Evolutionary conservation across 2,888 invertebrate genomes (phyloP).

Genomic region (Heteromyza rotundicornis): DNA sequence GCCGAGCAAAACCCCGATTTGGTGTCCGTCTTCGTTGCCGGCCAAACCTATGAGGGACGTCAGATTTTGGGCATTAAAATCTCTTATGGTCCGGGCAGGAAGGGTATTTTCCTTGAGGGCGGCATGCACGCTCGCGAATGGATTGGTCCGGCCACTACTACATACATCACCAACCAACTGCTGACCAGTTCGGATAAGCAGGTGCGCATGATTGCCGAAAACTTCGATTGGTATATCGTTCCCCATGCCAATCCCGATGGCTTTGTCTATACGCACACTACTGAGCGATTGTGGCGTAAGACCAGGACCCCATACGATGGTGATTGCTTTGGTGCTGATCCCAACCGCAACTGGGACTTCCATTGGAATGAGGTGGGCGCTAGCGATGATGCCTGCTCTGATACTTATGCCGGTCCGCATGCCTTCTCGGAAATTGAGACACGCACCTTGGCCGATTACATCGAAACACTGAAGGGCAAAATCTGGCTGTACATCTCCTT

Average conservation of each 20-base stretch:
- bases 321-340: slow-evolving; percentile 67
- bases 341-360: slow-evolving; percentile 71
- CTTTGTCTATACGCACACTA: slow-evolving; percentile 71
- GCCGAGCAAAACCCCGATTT: slow-evolving; percentile 62
- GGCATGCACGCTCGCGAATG: slow-evolving; percentile 78
- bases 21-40: slow-evolving; percentile 63
- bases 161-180: slow-evolving; percentile 70
- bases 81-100: slow-evolving; percentile 61
- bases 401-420: slow-evolving; percentile 63
- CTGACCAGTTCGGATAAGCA: slow-evolving; percentile 66
- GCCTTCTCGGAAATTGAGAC: slow-evolving; percentile 67
- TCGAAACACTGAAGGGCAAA: slow-evolving; percentile 64
- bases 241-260: slow-evolving; percentile 81
- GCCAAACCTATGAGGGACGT: slow-evolving; percentile 67
- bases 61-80: slow-evolving; percentile 67
- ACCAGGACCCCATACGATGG: slow-evolving; percentile 64
- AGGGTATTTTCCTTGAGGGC: slow-evolving; percentile 48
- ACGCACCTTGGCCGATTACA: slow-evolving; percentile 66
- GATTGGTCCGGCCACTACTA: slow-evolving; percentile 71
- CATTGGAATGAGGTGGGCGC: slow-evolving; percentile 68
- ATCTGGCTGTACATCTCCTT: slow-evolving; percentile 73
- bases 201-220: slow-evolving; percentile 64
- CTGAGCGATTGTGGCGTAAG: slow-evolving; percentile 71
- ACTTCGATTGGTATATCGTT: slow-evolving; percentile 76
- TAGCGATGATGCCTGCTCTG: slow-evolving; percentile 58